phyloP scores from a whole-genome alignment of 2,888 invertebrate genomes.

The Selenia dentaria region DNA sequence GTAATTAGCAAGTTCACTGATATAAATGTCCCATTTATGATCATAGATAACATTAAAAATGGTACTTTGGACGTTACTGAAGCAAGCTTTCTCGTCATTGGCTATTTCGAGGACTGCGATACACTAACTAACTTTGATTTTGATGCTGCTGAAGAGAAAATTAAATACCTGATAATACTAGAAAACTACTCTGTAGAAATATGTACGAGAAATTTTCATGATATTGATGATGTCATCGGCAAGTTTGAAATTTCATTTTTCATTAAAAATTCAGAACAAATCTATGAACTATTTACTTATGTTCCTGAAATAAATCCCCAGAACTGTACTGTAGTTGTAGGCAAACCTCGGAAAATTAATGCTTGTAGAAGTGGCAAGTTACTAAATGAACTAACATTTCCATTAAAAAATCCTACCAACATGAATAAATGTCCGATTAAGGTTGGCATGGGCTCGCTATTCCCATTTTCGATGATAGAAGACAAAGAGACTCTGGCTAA shows the following conservation, averaged over 20 bases:
- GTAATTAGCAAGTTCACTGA: slow-evolving; percentile 30
- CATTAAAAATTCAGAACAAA: slow-evolving; percentile 25
- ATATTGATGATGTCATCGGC: slow-evolving; percentile 34
- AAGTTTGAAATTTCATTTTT: slow-evolving; percentile 49
- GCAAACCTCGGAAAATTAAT: slow-evolving; percentile 39
- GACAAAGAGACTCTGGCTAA: slow-evolving; percentile 41
- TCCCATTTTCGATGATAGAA: slow-evolving; percentile 53
- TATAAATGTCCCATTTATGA: slow-evolving; percentile 28
- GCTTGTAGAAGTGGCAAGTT: slow-evolving; percentile 43
- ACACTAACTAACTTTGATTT: slow-evolving; percentile 31
- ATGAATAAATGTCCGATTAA: slow-evolving; percentile 58
- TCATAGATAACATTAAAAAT: slow-evolving; percentile 1
- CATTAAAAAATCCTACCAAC: slow-evolving; percentile 46
- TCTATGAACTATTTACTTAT: slow-evolving; percentile 40
- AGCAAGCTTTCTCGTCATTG: slow-evolving; percentile 32
- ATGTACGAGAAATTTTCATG: slow-evolving; percentile 29
- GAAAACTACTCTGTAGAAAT: slow-evolving; percentile 23
- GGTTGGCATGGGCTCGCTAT: slow-evolving; percentile 53
- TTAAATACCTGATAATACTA: slow-evolving; percentile 47
- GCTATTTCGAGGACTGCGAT: slow-evolving; percentile 37
- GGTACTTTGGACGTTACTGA: slow-evolving; percentile 19
- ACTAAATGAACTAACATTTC: slow-evolving; percentile 36
- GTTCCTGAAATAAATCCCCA: slow-evolving; percentile 45
- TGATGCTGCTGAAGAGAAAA: slow-evolving; percentile 26
- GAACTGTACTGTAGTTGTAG: slow-evolving; percentile 43